Evolutionary conservation across 2,113 vertebrate species (phyloP), one percentile per base, ranked within the genome.

Genomic region (Smithornis capensis): DNA sequence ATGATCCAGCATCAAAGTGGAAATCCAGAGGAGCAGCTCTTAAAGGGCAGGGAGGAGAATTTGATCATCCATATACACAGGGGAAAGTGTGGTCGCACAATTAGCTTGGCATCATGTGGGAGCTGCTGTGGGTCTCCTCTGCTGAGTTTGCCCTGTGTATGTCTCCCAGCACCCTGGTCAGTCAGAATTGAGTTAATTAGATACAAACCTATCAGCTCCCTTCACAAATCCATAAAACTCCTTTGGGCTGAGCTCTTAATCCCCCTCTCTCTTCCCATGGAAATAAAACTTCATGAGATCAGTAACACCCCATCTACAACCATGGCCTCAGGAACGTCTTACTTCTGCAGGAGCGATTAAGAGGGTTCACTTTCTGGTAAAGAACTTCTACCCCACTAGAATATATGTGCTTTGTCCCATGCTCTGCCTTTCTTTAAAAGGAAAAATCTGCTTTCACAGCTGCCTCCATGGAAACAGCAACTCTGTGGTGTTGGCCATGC

Each of bases 391-490:
- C 10, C 31, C 15, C 0, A 80, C 47, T 35, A 35, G 28, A 77
- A 33, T 13, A 65, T 27, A 37, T n/a, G 67, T 67, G 73, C 76
- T 94, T 89, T 89, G 80, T 81, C 76, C 86, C 69, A 74, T 81
- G 64, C 38, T 84, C 83, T 83, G 83, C 35, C 75, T 77, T 83
- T 70, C 91, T 83, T 59, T 65, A 91, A 87, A 84, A 91, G 25
- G n/a, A 62, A 85, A 82, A 81, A 64, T 65, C 74, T 94, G 81
- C 75, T 90, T 87, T 59, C 87, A 67, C 79, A 90, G 87, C 87
- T 95, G 91, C 90, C 87, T 94, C 96, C 92, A 94, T 95, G 94
- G 94, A 91, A 95, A 95, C 85, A 83, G 82, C 42, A 94, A 79
- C 82, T 79, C 62, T 18, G 45, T 78, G 45, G 78, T 40, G 62